phyloP scores from a whole-genome alignment of 1,140 invertebrate species.

The Notospermus geniculatus region DNA sequence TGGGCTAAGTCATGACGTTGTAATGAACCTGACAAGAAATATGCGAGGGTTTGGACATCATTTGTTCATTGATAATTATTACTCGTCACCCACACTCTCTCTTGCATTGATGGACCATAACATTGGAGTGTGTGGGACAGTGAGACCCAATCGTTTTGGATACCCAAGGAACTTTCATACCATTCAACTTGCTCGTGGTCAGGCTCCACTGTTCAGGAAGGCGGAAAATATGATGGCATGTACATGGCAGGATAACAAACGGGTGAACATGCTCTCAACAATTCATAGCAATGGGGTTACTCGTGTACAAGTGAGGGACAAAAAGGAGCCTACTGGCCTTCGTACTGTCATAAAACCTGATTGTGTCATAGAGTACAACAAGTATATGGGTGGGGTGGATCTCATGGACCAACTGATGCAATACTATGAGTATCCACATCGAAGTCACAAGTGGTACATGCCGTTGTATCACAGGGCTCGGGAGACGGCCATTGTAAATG shows the following conservation, averaged over 20 bases:
- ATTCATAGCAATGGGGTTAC: constrained; percentile 4
- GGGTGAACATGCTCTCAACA: constrained; percentile 14
- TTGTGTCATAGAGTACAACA: constrained; percentile 11
- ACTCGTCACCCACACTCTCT: constrained; percentile 8
- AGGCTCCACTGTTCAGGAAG: constrained; percentile 16
- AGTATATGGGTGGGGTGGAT: constrained; percentile 19
- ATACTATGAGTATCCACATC: constrained; percentile 11
- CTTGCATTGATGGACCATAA: constrained; percentile 1
- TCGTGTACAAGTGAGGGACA: not conserved
- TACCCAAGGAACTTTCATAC: not conserved
- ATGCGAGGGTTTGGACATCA: too few species aligned
- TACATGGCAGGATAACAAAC: constrained; percentile 17
- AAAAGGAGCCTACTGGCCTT: not conserved
- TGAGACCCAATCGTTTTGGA: constrained; percentile 10
- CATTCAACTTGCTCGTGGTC: constrained; percentile 6
- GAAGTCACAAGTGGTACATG: constrained; percentile 18
- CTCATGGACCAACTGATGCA: constrained; percentile 9
- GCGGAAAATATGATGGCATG: constrained; percentile 6
- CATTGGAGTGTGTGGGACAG: constrained; percentile 19
- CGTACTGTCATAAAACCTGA: constrained; percentile 10
- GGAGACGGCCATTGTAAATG: constrained; percentile 20
- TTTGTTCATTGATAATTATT: constrained; percentile 13
- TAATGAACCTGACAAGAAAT: not conserved
- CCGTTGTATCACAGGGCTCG: constrained; percentile 12
- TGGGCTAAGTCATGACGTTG: not conserved